Evolutionary conservation across 2,888 invertebrate genomes (phyloP).

Genomic region (Neria commutata): DNA sequence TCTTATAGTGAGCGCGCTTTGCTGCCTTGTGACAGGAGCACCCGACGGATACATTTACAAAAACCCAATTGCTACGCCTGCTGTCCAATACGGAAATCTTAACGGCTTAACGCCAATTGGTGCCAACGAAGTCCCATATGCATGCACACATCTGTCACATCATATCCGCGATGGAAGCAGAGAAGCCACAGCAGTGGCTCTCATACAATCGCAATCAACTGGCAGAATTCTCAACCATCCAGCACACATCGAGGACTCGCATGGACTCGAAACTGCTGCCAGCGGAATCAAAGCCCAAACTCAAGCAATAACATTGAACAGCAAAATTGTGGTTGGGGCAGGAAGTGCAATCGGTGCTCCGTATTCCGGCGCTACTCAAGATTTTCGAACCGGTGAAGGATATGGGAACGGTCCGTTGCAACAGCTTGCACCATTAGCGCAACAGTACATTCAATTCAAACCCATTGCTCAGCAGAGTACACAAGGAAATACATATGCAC

Average conservation of each 20-base stretch:
- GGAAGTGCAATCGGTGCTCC: constrained; percentile 18
- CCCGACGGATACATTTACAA: constrained; percentile 37
- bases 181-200: constrained; percentile 18
- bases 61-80: constrained; percentile 19
- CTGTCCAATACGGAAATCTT: constrained; percentile 18
- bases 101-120: constrained; percentile 26
- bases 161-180: constrained; percentile 14
- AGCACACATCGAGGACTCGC: constrained; percentile 4
- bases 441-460: constrained; percentile 4
- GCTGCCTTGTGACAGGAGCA: constrained; percentile 16
- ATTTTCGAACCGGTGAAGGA: constrained; percentile 26
- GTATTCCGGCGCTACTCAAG: constrained; percentile 16
- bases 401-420: constrained; percentile 17
- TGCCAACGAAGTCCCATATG: constrained; percentile 28
- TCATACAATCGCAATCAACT: constrained; percentile 35
- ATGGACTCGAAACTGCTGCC: constrained; percentile 25
- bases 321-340: constrained; percentile 31
- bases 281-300: constrained; percentile 25
- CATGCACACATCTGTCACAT: constrained; percentile 27
- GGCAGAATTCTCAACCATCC: constrained; percentile 41
- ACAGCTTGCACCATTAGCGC: background rate
- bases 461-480: constrained; percentile 10
- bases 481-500: constrained; percentile 11
- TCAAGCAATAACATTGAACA: constrained; percentile 29
- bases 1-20: constrained; percentile 28